Evolutionary conservation across 2,888 invertebrate species (phyloP), one percentile per base, ranked within the genome.

Genomic region (Phaonia tiefii): DNA sequence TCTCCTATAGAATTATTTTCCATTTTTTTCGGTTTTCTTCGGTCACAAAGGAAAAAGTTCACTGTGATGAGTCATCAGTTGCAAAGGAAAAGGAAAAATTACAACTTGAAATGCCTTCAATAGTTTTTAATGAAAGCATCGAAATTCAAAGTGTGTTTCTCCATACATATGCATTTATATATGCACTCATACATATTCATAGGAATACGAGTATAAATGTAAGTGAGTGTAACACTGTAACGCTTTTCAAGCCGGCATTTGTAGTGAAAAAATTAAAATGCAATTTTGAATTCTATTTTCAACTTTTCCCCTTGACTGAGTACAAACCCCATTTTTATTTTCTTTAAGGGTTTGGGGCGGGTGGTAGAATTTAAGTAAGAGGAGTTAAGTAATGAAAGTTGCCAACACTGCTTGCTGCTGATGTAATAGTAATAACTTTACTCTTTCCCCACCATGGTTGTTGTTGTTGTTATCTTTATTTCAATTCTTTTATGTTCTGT

Each of bases 401-500:
- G 66, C 71, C 67, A 78, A 46, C 67, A 44, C 17, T 66, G 37
- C 17, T 60, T 66, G 37, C 17, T 60, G 77, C 83, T 83, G 81
- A 83, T 83, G 83, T 83, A 83, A 83, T 75, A 81, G 81, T 69
- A 75, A 79, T 77, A 79, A 82, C 63, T 71, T 78, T 78, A 81
- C 75, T 70, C 42, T 76, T 58, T 56, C 46, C 25, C 60, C 75
- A 20, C 63, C 74, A 42, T 22, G 11, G 22, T 42, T 39, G 37
- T 63, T 63, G 63, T 63, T 22, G 42, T 66, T 69, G 70, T 25
- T 65, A 31, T 31, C 22, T 1, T 58, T 56, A 70, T 54, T 26
- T n/a, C n/a, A n/a, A n/a, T n/a, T n/a, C n/a, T n/a, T n/a, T n/a
- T n/a, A n/a, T 58, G 56, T 75, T 20, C 63, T 63, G 20, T 31